Evolutionary conservation across 2,113 vertebrate genomes (phyloP).

Genomic region (Poecilia latipinna): DNA sequence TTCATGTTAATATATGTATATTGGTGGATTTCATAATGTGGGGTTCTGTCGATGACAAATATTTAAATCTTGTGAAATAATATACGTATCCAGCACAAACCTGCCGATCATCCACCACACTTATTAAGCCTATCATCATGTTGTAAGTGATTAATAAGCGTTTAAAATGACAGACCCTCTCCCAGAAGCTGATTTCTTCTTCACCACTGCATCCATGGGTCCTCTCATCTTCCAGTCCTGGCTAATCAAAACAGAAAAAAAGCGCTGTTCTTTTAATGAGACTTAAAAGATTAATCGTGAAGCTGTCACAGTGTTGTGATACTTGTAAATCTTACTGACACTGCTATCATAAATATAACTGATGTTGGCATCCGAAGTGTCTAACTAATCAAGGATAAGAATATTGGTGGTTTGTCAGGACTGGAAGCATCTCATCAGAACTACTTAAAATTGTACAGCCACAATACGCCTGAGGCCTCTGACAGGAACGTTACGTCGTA

Average conservation of each 20-base stretch:
- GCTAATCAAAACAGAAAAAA: constrained; percentile 50
- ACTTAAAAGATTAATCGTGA: constrained; percentile 59
- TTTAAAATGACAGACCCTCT: constrained; percentile 15
- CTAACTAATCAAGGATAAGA: constrained; percentile 38
- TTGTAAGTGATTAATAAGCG: constrained; percentile 22
- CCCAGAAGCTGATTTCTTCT: constrained; percentile 27
- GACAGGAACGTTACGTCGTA: not conserved
- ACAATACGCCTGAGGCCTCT: not conserved
- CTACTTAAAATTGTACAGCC: not conserved
- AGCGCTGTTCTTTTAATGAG: constrained; percentile 54
- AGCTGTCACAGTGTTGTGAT: constrained; percentile 30
- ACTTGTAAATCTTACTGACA: constrained; percentile 58
- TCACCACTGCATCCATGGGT: constrained; percentile 18
- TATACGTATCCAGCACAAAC: constrained; percentile 5
- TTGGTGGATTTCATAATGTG: not conserved
- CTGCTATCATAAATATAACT: constrained; percentile 26
- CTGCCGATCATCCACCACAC: constrained; percentile 5
- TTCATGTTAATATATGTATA: not conserved
- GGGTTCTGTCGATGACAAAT: no score
- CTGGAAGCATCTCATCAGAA: constrained; percentile 9
- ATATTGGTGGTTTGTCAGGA: constrained; percentile 12
- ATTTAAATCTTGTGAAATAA: not conserved
- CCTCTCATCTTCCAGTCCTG: constrained; percentile 22
- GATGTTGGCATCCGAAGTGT: constrained; percentile 32
- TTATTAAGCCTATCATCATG: constrained; percentile 4